phyloP scores from a whole-genome alignment of 1,140 invertebrate species.

The Galleria mellonella region DNA sequence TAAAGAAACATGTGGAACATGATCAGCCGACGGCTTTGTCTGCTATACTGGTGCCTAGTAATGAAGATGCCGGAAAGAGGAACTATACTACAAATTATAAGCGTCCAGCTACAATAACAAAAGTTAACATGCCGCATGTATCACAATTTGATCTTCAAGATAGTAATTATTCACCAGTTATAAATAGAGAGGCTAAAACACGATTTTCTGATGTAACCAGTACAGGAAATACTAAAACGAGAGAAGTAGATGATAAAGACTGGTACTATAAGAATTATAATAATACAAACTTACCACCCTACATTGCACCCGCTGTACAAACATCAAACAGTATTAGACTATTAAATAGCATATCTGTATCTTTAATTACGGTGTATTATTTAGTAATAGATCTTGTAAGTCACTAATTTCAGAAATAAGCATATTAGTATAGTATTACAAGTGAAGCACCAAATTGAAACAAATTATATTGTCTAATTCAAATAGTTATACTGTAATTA shows the following conservation, averaged over 20 bases:
- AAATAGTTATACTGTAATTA: too few species aligned
- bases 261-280: constrained; percentile 90
- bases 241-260: constrained; percentile 75
- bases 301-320: constrained; percentile 73
- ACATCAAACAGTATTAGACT: constrained; percentile 19
- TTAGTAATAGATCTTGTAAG: too few species aligned
- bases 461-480: too few species aligned
- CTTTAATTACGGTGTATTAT: too few species aligned
- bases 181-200: constrained; percentile 64
- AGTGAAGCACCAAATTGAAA: too few species aligned
- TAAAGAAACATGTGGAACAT: constrained; percentile 42
- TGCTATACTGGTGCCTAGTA: constrained; percentile 40
- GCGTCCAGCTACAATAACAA: constrained; percentile 58
- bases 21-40: constrained; percentile 48
- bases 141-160: constrained; percentile 48
- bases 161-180: constrained; percentile 42
- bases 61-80: constrained; percentile 34
- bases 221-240: constrained; percentile 34
- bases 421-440: too few species aligned
- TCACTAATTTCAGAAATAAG: too few species aligned
- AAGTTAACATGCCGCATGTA: constrained; percentile 56
- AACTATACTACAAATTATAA: constrained; percentile 23
- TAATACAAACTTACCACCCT: constrained; percentile 80
- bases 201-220: constrained; percentile 47
- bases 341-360: background rate